Percentiles rank a stretch among this genome's conserved stretches.
These are phyloP conservation scores for Tenrec ecaudatus DNA, from an alignment of 2,113 vertebrate genomes.

Conservation along the genomic window DNA sequence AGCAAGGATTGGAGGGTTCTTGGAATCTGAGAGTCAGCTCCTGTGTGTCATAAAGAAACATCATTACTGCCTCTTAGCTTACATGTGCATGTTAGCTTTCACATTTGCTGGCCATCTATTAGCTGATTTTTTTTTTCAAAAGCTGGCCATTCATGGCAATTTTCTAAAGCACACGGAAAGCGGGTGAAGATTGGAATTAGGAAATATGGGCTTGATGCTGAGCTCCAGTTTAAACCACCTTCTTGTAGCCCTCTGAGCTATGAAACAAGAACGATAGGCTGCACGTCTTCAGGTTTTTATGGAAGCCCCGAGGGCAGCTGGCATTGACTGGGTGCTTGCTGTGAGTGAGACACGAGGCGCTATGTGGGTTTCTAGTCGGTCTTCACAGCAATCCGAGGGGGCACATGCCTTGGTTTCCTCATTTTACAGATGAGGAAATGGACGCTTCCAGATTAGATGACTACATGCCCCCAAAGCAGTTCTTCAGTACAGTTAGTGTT, in stretches of 20 bases:
- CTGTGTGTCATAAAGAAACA: background rate
- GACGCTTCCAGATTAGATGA: background rate
- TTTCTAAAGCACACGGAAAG: background rate
- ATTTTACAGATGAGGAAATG: background rate
- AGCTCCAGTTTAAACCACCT: background rate
- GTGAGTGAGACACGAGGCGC: background rate
- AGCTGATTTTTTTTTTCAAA: background rate
- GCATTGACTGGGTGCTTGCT: background rate
- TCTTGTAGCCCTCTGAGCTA: background rate
- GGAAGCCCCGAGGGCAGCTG: background rate
- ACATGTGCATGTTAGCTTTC: background rate
- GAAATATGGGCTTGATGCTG: background rate
- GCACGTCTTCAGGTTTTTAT: background rate
- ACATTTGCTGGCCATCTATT: background rate
- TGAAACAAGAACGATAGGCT: background rate
- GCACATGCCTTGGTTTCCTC: background rate
- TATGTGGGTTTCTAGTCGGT: background rate
- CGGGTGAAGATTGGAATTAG: background rate
- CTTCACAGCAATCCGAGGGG: background rate
- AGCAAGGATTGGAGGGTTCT: background rate
- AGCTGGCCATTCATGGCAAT: background rate
- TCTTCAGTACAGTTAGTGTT: background rate
- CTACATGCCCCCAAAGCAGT: background rate
- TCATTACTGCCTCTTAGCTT: background rate
- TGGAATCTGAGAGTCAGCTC: background rate